Base-by-base conservation (phyloP, 2,797 vertebrate species). In the Eurystomus glaucurus region DNA sequence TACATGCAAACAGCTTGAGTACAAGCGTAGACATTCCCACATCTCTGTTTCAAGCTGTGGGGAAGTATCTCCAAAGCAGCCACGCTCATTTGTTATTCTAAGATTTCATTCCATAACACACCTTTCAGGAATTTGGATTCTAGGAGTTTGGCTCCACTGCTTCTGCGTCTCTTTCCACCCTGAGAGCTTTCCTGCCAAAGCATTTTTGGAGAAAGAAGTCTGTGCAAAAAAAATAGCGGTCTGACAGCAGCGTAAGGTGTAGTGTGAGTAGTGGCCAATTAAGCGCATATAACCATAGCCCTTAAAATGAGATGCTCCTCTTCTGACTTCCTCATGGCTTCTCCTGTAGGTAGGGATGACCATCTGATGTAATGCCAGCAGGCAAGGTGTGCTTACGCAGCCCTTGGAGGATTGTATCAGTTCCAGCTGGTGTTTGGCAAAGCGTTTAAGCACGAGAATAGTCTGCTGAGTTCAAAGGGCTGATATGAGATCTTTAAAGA, bases 1-100 rank as follows among this genome's bases (percentile, higher is more conserved):
- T 96, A 96, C 92, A 95, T 70, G 88, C 84, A 96, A 97, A 97
- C 95, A 97, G 92, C 96, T 96, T 97, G 97, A 96, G 74, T 94
- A 97, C 93, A 97, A 88, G 81, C 19, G 0, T 78, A 95, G 86
- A 88, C 93, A 64, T 97, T 95, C 95, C 94, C 79, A 84, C 91
- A 90, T 95, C 93, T 88, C 93, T 0, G 6, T 76, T 93, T 96
- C 91, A 95, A 85, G 89, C 96, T 96, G 97, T 88, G 92, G 93
- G 61, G 91, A 95, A 91, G 69, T 84, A 95, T 95, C 90, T 96
- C 95, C 71, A 93, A 95, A 94, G 91, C 87, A 88, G 87, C 86
- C 71, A 62, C 0, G 0, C 87, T 95, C 96, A 96, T 97, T 95
- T 95, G 57, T 97, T 96, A 95, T 82, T 85, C 81, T 94, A 94